Evolutionary conservation across 2,797 vertebrate genomes (phyloP).

Genomic region (Cyclura pinguis): DNA sequence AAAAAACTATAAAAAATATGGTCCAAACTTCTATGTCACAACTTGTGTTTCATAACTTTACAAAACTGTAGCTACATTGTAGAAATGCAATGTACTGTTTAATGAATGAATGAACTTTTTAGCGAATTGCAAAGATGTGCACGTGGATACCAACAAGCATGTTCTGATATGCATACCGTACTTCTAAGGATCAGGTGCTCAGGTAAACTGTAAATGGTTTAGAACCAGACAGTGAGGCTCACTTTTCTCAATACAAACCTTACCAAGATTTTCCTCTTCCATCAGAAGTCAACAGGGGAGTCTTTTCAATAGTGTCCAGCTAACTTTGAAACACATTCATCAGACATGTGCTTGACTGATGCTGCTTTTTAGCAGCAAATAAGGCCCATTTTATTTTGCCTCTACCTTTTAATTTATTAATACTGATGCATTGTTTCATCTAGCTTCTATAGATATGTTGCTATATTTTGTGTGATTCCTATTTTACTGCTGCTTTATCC

Average conservation of each 20-base stretch:
- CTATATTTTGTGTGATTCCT: not conserved
- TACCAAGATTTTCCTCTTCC: not conserved
- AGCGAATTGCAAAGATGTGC: no score
- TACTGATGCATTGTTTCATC: not conserved
- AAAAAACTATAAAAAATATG: no score
- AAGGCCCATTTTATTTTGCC: not conserved
- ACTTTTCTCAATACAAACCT: not conserved
- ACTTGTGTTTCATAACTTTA: no score
- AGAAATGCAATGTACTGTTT: no score
- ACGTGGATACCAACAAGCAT: no score
- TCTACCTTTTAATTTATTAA: not conserved
- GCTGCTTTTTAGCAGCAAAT: not conserved
- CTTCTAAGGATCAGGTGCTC: no score
- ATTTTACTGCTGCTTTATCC: slow-evolving; percentile 1
- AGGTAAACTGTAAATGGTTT: not conserved
- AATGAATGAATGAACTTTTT: no score
- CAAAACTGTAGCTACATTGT: no score
- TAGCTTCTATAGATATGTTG: not conserved
- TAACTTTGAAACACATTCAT: not conserved
- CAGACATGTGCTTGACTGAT: not conserved
- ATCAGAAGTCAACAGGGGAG: not conserved
- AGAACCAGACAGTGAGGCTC: not conserved
- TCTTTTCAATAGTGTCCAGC: not conserved
- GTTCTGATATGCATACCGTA: no score
- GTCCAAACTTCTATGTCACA: no score